These are phyloP conservation scores for Pelochelys cantorii DNA, from an alignment of 2,797 vertebrate genomes.

Conservation along the genomic window DNA sequence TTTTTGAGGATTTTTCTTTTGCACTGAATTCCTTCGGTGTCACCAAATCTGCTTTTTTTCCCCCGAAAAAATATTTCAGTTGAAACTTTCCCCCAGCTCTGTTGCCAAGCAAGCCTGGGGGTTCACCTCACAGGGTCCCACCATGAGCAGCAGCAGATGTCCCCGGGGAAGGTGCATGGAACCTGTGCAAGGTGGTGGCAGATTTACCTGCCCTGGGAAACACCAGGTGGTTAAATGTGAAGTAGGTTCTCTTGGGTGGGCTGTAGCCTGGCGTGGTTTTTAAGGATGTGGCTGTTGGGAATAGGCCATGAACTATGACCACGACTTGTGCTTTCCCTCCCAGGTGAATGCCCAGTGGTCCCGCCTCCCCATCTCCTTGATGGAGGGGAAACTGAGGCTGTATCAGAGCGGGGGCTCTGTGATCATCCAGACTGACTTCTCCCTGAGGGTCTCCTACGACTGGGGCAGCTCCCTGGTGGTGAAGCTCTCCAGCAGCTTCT, in stretches of 20 bases:
- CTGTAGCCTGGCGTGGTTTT: neutral
- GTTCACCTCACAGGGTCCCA: neutral
- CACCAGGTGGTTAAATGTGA: neutral
- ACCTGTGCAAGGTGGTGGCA: neutral
- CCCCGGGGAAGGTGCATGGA: neutral
- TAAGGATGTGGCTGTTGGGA: neutral
- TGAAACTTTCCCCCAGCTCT: neutral
- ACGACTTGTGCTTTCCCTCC: constrained; percentile 71
- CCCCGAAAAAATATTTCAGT: neutral
- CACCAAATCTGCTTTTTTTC: neutral
- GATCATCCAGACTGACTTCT: constrained; percentile 81
- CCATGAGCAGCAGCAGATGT: neutral
- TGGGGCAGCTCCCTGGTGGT: constrained; percentile 82
- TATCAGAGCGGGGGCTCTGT: constrained; percentile 73
- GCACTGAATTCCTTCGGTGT: neutral
- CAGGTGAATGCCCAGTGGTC: constrained; percentile 83
- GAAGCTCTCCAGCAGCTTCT: constrained; percentile 80
- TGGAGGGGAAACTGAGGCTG: constrained; percentile 71
- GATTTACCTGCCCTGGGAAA: neutral
- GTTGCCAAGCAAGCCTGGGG: neutral
- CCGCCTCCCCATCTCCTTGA: constrained; percentile 80
- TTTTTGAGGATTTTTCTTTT: neutral
- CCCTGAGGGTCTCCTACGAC: constrained; percentile 83
- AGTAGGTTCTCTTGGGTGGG: neutral
- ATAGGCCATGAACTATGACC: neutral